These are phyloP conservation scores for Trididemnum miniatum DNA, from an alignment of 23 tunicate genomes.

Conservation along the genomic window DNA sequence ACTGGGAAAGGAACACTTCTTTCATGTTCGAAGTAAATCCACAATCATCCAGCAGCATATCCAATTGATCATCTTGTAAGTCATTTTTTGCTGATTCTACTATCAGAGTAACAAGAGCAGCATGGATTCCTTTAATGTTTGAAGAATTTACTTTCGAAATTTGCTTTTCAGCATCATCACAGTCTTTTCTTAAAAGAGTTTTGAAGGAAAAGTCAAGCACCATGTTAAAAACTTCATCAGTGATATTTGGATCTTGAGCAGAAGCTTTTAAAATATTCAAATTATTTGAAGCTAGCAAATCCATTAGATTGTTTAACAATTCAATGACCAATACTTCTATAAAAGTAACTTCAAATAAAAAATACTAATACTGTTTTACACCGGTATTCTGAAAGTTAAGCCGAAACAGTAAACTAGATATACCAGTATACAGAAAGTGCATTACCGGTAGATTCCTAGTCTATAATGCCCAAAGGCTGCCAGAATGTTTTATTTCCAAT, in stretches of 20 bases:
- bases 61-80: constrained; percentile 53
- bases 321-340: too few species aligned
- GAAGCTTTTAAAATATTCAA: constrained; percentile 28
- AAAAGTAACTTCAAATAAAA: too few species aligned
- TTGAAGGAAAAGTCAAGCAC: constrained; percentile 17
- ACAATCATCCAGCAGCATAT: constrained; percentile 76
- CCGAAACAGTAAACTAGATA: too few species aligned
- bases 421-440: too few species aligned
- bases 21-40: constrained; percentile 32
- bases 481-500: too few species aligned
- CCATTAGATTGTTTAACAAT: too few species aligned
- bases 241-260: background rate
- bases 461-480: too few species aligned
- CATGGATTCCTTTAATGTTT: constrained; percentile 30
- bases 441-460: too few species aligned
- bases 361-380: too few species aligned
- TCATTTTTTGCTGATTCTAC: constrained; percentile 77
- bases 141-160: background rate
- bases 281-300: constrained; percentile 15
- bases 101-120: constrained; percentile 42
- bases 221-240: constrained; percentile 19
- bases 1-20: constrained; percentile 30
- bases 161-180: background rate
- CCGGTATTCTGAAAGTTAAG: too few species aligned
- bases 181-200: background rate